Evolutionary conservation across 2,888 invertebrate genomes (phyloP).

Genomic region (Cephus spinipes): DNA sequence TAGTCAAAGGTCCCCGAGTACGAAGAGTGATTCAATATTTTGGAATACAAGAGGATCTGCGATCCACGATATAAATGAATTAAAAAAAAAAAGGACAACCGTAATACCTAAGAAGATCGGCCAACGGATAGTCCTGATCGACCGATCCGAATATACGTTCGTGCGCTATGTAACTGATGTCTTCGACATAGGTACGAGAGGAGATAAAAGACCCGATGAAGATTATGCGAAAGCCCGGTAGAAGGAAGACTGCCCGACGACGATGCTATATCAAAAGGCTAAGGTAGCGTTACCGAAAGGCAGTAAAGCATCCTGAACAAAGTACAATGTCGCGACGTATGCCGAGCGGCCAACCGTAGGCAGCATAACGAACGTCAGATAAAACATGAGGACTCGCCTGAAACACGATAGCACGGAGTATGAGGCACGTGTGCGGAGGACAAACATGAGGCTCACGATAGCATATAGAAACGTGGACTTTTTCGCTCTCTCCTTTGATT

Average conservation of each 20-base stretch:
- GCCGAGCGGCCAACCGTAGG: constrained; percentile 17
- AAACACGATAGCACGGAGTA: constrained; percentile 5
- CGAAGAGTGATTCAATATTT: not conserved
- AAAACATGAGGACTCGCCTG: constrained; percentile 53
- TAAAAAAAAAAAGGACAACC: not conserved
- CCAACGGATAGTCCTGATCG: not conserved
- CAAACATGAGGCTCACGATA: constrained; percentile 38
- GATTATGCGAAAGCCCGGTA: constrained; percentile 5
- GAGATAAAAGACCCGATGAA: not conserved
- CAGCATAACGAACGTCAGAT: constrained; percentile 58
- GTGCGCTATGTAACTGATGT: not conserved
- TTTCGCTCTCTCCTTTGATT: constrained; percentile 7
- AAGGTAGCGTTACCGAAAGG: constrained; percentile 29
- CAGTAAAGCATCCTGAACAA: constrained; percentile 52
- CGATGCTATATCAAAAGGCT: constrained; percentile 27
- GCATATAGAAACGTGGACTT: constrained; percentile 19
- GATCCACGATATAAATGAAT: not conserved
- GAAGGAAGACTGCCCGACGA: constrained; percentile 1
- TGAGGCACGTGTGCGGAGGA: constrained; percentile 17
- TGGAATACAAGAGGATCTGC: not conserved
- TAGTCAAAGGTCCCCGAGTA: constrained; percentile 1
- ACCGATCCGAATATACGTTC: not conserved
- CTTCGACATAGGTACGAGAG: not conserved
- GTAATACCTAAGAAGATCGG: not conserved
- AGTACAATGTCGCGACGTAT: constrained; percentile 33